Base-by-base conservation (phyloP, 2,113 vertebrate genomes). In the Erinaceus europaeus region DNA sequence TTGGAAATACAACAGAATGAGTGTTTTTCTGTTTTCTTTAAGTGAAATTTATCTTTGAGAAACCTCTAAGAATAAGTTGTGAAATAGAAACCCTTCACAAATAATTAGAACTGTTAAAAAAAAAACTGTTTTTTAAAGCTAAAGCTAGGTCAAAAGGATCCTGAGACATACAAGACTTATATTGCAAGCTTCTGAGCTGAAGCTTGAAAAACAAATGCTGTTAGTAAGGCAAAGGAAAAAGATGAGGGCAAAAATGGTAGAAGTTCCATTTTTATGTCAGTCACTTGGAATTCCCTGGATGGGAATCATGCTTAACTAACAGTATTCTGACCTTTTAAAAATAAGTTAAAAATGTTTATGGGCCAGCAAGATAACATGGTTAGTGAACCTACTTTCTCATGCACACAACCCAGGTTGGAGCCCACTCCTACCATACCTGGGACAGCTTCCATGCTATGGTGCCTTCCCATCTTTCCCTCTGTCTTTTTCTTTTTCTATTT, bases 1-100 rank as follows among this genome's bases (percentile, higher is more conserved):
- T 6, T 36, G 48, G 23, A 67, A 44, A 61, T 83, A 61, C 84
- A 4, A 55, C 17, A 32, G 20, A 48, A 57, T 68, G 9, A 64
- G 9, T 75, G 79, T 72, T 75, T 46, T 53, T 87, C 27, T 34
- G 5, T 18, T 91, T 61, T 29, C 44, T 67, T 69, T 59, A 29
- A 84, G n/a, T 42, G 48, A 72, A 72, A 55, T 52, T 76, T 77
- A 46, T 65, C 69, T 83, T 85, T 69, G n/a, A 7, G 74, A 79
- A 75, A 34, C 6, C 52, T 72, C 11, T 50, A 61, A 79, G 7
- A 79, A 27, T 69, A 65, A 73, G 20, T 59, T 34, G 34, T 79
- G 67, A 69, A 79, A 79, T 84, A 67, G 2, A 25, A 68, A 15
- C 57, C 50, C 18, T 78, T 46, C 15, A 78, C 34, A 86, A 57